Evolutionary conservation across 2,797 vertebrate species (phyloP).

Genomic region (Novumbra hubbsi): DNA sequence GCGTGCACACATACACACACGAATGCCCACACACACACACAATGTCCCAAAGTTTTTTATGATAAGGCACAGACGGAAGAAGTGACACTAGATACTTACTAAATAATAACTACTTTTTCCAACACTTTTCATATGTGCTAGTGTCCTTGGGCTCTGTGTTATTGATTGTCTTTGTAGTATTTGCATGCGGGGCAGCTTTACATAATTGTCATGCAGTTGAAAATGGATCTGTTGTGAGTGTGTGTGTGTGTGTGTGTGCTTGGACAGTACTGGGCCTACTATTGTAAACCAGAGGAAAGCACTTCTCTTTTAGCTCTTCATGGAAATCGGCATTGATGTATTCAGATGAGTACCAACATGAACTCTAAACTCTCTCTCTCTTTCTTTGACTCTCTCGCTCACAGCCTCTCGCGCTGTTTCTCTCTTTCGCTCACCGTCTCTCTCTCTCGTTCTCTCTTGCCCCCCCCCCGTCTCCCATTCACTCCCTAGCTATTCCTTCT

Average conservation of each 20-base stretch:
- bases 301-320: not conserved
- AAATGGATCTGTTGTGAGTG: conserved; percentile 17
- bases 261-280: not conserved
- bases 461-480: not conserved
- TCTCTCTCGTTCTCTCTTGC: not conserved
- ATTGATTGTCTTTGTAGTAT: conserved; percentile 8
- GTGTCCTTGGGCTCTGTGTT: not conserved
- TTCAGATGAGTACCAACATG: not conserved
- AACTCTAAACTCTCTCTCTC: not conserved
- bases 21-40: not conserved
- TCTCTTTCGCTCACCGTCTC: not conserved
- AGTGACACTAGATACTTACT: not conserved
- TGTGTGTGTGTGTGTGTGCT: not conserved
- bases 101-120: no score
- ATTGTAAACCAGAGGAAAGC: conserved; percentile 4
- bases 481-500: not conserved
- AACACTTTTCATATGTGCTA: not conserved
- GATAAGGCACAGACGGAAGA: no score
- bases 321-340: not conserved
- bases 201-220: not conserved
- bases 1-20: not conserved
- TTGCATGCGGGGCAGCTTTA: conserved; percentile 4
- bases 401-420: not conserved
- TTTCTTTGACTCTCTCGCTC: not conserved
- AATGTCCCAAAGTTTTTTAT: not conserved